Evolutionary conservation across 1,140 invertebrate species (phyloP).

Genomic region (Centruroides vittatus): DNA sequence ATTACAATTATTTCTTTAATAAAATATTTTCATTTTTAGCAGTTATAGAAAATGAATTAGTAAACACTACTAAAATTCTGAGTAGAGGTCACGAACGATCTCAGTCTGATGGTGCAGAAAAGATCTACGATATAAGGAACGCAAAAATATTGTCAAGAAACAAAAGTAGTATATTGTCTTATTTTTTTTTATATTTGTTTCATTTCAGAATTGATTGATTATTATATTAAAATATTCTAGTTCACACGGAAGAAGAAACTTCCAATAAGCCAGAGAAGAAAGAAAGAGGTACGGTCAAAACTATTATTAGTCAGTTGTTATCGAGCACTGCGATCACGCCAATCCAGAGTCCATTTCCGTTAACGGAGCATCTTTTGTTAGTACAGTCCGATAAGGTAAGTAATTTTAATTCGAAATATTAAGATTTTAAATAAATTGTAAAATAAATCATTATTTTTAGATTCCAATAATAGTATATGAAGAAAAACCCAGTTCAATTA

Average conservation of each 20-base stretch:
- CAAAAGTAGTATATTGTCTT: too few species aligned
- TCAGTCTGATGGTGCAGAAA: constrained; percentile 20
- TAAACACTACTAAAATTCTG: too few species aligned
- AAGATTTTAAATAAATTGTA: background rate
- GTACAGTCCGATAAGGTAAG: constrained; percentile 37
- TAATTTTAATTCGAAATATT: too few species aligned
- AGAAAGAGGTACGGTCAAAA: constrained; percentile 41
- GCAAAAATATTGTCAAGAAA: background rate
- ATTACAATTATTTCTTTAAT: too few species aligned
- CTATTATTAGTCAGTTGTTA: constrained; percentile 49
- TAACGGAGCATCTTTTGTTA: constrained; percentile 47
- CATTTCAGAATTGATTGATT: too few species aligned
- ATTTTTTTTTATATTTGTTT: too few species aligned
- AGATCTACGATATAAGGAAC: background rate
- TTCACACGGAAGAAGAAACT: too few species aligned
- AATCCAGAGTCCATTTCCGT: constrained; percentile 43
- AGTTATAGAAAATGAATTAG: too few species aligned
- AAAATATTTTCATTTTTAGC: too few species aligned
- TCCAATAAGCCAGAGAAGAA: constrained; percentile 17
- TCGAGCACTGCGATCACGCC: constrained; percentile 33
- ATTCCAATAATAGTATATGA: constrained; percentile 64
- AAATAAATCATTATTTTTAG: background rate
- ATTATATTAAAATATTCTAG: too few species aligned
- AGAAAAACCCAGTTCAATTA: constrained; percentile 73
- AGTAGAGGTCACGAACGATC: constrained; percentile 24